Conservation (phyloP, 2,797 vertebrate genomes). For the Syngnathus rostellatus region DNA sequence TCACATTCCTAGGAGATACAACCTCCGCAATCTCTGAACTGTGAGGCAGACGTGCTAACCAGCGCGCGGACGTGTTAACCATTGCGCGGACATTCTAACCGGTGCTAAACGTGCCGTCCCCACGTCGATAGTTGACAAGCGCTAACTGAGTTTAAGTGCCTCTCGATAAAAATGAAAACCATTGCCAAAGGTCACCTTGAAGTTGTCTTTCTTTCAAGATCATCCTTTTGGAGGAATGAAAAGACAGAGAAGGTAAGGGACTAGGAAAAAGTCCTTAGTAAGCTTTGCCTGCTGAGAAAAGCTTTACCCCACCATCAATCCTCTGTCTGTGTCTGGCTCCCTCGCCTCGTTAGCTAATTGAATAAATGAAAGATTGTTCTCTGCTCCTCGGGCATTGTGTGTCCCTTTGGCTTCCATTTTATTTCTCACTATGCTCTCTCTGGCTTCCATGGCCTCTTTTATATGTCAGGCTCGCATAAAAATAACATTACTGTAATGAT, state of each 20-base stretch:
- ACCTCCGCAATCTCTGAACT: too few relatives aligned
- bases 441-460: slow-evolving; percentile 20
- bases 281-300: slow-evolving; percentile 62
- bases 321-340: slow-evolving; percentile 22
- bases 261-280: slow-evolving; percentile 58
- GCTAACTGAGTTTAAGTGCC: too few relatives aligned
- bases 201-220: slow-evolving; percentile 16
- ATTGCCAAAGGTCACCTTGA: slow-evolving; percentile 27
- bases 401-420: slow-evolving; percentile 32
- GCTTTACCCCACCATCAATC: slow-evolving; percentile 62
- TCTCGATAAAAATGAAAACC: slow-evolving; percentile 9
- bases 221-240: slow-evolving; percentile 24
- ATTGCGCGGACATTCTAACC: too few relatives aligned
- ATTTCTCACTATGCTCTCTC: slow-evolving; percentile 60
- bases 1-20: neutral
- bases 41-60: too few relatives aligned
- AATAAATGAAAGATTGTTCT: slow-evolving; percentile 78
- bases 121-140: too few relatives aligned
- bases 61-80: too few relatives aligned
- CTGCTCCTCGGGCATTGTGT: slow-evolving; percentile 40
- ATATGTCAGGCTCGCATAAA: slow-evolving; percentile 26
- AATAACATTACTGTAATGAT: slow-evolving; percentile 43
- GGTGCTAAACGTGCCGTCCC: too few relatives aligned
- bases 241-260: slow-evolving; percentile 22
- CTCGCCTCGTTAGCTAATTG: slow-evolving; percentile 70